phyloP scores from a whole-genome alignment of 2,113 vertebrate species.

The Anseranas semipalmata region DNA sequence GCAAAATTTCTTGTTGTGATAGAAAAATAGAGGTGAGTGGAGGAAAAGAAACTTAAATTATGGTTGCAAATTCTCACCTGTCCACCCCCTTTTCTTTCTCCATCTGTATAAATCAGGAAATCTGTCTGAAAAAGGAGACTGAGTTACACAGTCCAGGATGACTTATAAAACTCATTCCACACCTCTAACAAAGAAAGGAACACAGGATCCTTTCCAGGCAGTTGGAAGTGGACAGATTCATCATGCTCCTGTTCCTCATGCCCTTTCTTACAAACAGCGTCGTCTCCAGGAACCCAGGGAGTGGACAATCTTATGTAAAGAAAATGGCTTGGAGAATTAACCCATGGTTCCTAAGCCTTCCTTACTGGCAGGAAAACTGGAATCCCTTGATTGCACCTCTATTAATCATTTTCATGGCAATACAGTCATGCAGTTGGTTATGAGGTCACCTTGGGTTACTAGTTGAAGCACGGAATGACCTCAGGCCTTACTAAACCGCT shows the following conservation, averaged over 20 bases:
- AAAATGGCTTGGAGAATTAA: neutral
- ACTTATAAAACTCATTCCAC: neutral
- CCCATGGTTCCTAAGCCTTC: neutral
- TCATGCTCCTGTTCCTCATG: neutral
- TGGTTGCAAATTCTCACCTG: neutral
- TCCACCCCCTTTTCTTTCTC: neutral
- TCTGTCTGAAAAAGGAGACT: neutral
- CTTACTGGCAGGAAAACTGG: neutral
- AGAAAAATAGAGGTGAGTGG: neutral
- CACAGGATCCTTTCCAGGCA: neutral
- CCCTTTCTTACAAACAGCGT: neutral
- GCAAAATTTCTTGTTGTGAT: neutral
- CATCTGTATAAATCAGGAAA: neutral
- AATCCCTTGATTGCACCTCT: neutral
- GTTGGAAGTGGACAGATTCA: neutral
- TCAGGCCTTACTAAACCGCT: neutral
- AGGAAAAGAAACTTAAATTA: neutral
- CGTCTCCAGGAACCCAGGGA: neutral
- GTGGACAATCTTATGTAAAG: neutral
- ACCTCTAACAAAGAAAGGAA: neutral
- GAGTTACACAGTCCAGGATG: neutral
- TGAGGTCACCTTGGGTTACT: constrained; percentile 61
- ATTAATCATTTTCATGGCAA: constrained; percentile 48
- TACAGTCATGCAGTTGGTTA: neutral
- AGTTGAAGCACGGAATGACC: constrained; percentile 28